Percentiles rank a stretch among this genome's conserved stretches.
These are phyloP conservation scores for Dysidea cf. avara DNA, from an alignment of 37 sponge, comb jelly and placozoan species.

Conservation along the genomic window DNA sequence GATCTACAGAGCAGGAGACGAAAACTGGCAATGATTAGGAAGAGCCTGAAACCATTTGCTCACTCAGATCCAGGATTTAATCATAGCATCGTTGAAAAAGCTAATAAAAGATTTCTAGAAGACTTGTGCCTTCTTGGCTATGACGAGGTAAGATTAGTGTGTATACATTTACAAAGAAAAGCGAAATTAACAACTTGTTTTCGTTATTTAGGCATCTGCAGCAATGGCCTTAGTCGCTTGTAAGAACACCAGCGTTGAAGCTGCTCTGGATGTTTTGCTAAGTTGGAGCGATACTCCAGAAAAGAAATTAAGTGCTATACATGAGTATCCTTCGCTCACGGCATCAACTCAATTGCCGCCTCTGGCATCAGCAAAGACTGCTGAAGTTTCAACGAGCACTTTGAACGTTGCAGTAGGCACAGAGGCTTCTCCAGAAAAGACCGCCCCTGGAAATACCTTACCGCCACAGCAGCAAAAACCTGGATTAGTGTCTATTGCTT, in stretches of 20 bases:
- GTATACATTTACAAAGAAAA: not conserved
- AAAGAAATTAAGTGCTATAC: conserved; percentile 20
- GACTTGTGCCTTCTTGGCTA: conserved; percentile 50
- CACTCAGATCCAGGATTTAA: conserved; percentile 56
- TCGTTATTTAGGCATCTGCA: conserved; percentile 35
- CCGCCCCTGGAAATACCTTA: no score
- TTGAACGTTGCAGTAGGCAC: no score
- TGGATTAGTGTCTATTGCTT: no score
- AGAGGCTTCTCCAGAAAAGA: no score
- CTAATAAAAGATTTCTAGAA: conserved; percentile 44
- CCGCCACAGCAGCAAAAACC: no score
- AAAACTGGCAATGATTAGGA: conserved; percentile 31
- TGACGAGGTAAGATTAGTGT: conserved; percentile 43
- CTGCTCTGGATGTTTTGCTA: conserved; percentile 63
- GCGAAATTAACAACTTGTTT: not conserved
- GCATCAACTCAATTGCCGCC: no score
- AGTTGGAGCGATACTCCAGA: no score
- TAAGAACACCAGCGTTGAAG: conserved; percentile 57
- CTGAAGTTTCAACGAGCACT: no score
- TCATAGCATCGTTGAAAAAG: conserved; percentile 30
- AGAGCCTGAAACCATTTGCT: conserved; percentile 26
- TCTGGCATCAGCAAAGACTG: no score
- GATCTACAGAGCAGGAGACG: conserved; percentile 14
- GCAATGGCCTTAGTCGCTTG: conserved; percentile 53
- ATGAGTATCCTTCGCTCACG: no score